These are phyloP conservation scores for Petromus typicus DNA, from an alignment of 2,113 vertebrate species.

Conservation along the genomic window DNA sequence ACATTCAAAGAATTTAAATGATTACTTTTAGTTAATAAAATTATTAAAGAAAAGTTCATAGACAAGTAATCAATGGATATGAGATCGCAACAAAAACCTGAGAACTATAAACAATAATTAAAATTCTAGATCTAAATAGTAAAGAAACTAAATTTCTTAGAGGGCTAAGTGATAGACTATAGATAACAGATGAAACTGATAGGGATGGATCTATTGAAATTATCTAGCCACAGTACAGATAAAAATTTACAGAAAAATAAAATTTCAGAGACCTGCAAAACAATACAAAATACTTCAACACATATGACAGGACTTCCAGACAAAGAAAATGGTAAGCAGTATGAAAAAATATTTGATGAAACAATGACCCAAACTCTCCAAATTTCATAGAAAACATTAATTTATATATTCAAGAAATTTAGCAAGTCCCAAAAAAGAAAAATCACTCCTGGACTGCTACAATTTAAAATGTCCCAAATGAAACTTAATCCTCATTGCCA, in stretches of 20 bases:
- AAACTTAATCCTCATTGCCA: background rate
- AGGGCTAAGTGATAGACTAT: background rate
- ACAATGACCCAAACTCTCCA: background rate
- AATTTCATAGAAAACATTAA: background rate
- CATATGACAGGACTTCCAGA: background rate
- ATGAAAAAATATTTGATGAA: background rate
- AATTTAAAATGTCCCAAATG: background rate
- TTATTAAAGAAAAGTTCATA: background rate
- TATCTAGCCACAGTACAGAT: background rate
- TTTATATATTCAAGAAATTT: background rate
- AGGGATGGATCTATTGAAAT: background rate
- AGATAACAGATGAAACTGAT: background rate
- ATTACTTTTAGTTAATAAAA: background rate
- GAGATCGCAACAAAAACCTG: background rate
- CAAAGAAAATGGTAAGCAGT: background rate
- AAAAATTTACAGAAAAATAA: background rate
- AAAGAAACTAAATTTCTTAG: background rate
- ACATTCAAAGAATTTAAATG: background rate
- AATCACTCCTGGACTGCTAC: background rate
- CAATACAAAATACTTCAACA: background rate
- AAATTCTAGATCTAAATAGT: background rate
- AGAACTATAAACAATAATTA: background rate
- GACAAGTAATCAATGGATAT: background rate
- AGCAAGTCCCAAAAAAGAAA: background rate
- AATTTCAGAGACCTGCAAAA: background rate